Base-by-base conservation (phyloP, 2,888 invertebrate species). In the Aphidius colemani region DNA sequence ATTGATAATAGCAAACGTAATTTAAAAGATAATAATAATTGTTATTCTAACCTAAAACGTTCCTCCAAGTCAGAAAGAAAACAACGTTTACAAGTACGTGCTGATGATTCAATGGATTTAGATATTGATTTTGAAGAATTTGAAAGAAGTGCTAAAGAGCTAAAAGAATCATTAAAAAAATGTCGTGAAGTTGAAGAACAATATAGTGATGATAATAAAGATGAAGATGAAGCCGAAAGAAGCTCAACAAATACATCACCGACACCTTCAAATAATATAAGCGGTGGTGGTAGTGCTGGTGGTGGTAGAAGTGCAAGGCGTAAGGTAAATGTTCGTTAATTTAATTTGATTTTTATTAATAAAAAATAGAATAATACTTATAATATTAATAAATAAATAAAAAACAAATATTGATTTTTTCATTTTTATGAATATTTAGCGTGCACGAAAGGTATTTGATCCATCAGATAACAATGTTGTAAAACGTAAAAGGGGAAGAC, bases 371-470 rank as follows among this genome's bases (percentile, higher is more conserved):
- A 18, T 18, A 18, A 18, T 18, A 2, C 2, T 18, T 18, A 18
- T 18, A 18, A 18, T 18, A 18, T 2, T 18, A 1, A 18, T 18
- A 18, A 18, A 13, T 13, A 13, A 18, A 18, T n/a, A n/a, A 18
- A 18, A 18, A 18, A 18, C 13, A 18, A 18, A 2, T 2, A 18
- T 18, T 18, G 2, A 18, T 18, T 18, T 1, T 18, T 18, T 18
- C n/a, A 18, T 18, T 30, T 30, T 39, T 39, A 53, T 18, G 5
- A 51, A 11, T 49, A 49, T 39, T 51, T 51, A 39, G 88, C 89
- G 92, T 85, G 93, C 92, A 0, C 93, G 92, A 77, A 91, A 91
- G 78, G 93, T 94, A 0, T 94, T 93, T 77, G 93, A 94, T 82
- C 94, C 94, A 3, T 93, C 93, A 0, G 93, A 93, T 74, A 90